A percentile compares a stretch with the other conserved stretches of the same genome.
Conservation (phyloP, 2,797 vertebrate genomes). For the Gastrophryne carolinensis region DNA sequence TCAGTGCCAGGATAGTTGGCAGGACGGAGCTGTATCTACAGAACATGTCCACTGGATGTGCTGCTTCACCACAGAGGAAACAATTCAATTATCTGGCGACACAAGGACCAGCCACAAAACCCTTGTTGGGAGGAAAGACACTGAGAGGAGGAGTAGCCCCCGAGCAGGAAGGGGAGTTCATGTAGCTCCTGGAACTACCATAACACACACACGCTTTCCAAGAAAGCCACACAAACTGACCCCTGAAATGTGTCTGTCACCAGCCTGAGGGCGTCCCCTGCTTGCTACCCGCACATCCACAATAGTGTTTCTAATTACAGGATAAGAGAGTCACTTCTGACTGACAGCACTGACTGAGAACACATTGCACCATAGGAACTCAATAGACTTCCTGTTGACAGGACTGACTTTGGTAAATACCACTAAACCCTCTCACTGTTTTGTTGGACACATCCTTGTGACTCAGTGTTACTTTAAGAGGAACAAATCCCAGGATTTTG, state of each 20-base stretch:
- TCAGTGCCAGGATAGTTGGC: constrained; percentile 25
- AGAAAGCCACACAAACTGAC: constrained; percentile 21
- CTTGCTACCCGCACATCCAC: neutral
- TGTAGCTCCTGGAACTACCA: constrained; percentile 20
- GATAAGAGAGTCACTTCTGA: neutral
- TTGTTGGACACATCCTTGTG: too few species aligned
- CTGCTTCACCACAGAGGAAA: constrained; percentile 49
- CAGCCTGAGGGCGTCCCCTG: neutral
- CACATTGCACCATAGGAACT: too few species aligned
- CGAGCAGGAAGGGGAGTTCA: constrained; percentile 5
- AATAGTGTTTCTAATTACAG: neutral
- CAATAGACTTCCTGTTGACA: too few species aligned
- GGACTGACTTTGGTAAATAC: too few species aligned
- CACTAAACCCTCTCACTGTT: too few species aligned
- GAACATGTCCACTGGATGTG: constrained; percentile 41
- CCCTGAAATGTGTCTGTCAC: neutral
- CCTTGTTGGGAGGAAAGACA: constrained; percentile 41
- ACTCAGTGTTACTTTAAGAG: too few species aligned
- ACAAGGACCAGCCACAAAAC: constrained; percentile 45
- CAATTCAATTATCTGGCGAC: constrained; percentile 52
- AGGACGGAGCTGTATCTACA: constrained; percentile 13
- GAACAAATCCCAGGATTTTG: too few species aligned
- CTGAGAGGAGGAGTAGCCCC: constrained; percentile 30
- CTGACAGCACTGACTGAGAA: too few species aligned
- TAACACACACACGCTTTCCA: constrained; percentile 32